Evolutionary conservation across 2,797 vertebrate genomes (phyloP), one percentile per base, ranked within the genome.

Genomic region (Uromys caudimaculatus): DNA sequence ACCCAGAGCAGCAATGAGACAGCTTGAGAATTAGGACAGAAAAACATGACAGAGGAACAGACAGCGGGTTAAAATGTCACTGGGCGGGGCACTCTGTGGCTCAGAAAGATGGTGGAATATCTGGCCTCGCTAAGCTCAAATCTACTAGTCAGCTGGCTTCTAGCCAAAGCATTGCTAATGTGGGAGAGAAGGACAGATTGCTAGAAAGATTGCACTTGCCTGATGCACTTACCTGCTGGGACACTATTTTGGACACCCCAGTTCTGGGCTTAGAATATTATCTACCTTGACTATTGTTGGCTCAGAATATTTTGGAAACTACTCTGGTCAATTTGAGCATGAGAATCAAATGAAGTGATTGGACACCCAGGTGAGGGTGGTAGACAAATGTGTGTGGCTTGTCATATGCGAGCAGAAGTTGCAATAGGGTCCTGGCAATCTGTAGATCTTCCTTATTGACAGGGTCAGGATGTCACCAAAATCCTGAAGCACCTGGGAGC

Each of bases 371-470:
- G 19, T 38, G 87, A 62, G 78, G 29, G 60, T n/a, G 67, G 13
- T 11, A 86, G 24, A 54, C 11, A 62, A 32, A 83, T 21, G 64
- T 3, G 0, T 3, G 8, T 7, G 27, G 1, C 35, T 4, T 32
- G 3, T 32, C 24, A 3, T 6, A 9, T 8, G 9, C 41, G 14
- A 0, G 35, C 29, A 71, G 2, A 5, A 0, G 6, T n/a, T n/a
- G 10, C 52, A n/a, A n/a, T 29, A 19, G 47, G 85, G 35, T 32
- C 4, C n/a, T 29, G 2, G 35, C 38, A 54, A 8, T 27, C 79
- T 32, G 7, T 16, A 0, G 11, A 2, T 86, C 64, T 89, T 89
- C 60, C 21, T 38, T 21, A 13, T 5, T 0, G 0, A 4, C 6
- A 12, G 14, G 24, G 35, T 95, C 67, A 10, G n/a, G 38, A 35